These are phyloP conservation scores for Galerucella calmariensis DNA, from an alignment of 2,888 invertebrate genomes.

Conservation along the genomic window DNA sequence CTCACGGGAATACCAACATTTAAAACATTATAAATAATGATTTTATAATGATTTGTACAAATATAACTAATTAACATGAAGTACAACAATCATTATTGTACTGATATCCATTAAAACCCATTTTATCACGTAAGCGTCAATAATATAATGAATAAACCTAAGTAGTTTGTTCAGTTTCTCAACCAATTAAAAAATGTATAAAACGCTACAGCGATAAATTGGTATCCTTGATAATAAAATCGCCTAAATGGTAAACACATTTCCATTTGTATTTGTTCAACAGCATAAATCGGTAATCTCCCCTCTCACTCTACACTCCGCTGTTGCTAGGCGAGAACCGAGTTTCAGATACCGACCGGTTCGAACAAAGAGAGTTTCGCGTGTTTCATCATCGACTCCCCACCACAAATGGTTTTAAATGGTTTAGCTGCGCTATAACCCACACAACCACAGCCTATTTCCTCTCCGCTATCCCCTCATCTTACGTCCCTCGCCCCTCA, in stretches of 20 bases:
- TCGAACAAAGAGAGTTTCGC: slow-evolving; percentile 51
- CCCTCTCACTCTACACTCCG: slow-evolving; percentile 54
- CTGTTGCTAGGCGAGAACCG: slow-evolving; percentile 48
- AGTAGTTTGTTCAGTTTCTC: slow-evolving; percentile 1
- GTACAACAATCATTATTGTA: neutral
- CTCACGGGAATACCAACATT: neutral
- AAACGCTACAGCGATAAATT: slow-evolving; percentile 43
- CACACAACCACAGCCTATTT: slow-evolving; percentile 48
- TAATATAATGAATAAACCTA: slow-evolving; percentile 11
- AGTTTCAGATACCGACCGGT: slow-evolving; percentile 43
- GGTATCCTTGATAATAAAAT: slow-evolving; percentile 34
- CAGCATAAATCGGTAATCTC: slow-evolving; percentile 44
- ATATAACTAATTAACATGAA: neutral
- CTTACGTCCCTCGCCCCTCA: slow-evolving; percentile 33
- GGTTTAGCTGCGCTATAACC: slow-evolving; percentile 53
- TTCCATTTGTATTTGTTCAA: slow-evolving; percentile 48
- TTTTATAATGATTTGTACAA: neutral
- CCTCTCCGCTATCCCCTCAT: slow-evolving; percentile 35
- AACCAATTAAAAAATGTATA: slow-evolving; percentile 42
- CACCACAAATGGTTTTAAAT: slow-evolving; percentile 50
- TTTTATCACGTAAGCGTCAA: slow-evolving; percentile 1
- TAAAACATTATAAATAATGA: neutral
- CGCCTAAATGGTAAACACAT: slow-evolving; percentile 42
- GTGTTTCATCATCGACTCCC: slow-evolving; percentile 48
- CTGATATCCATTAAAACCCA: neutral